A percentile compares a stretch with the other conserved stretches of the same genome.
Conservation (phyloP, 2,797 vertebrate genomes). For the Poecilia gillii region DNA sequence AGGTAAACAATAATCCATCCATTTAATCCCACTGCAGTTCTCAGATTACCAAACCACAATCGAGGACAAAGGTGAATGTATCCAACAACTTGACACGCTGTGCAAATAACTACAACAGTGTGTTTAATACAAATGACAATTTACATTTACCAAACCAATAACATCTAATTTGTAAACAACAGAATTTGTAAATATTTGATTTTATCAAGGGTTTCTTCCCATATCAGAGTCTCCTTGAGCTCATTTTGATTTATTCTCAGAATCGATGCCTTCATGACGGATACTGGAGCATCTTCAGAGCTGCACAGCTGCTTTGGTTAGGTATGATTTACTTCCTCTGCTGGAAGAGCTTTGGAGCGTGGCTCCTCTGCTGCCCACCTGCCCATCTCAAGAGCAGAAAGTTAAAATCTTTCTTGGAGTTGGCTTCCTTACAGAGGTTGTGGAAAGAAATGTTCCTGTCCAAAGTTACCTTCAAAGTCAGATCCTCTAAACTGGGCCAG, state of each 20-base stretch:
- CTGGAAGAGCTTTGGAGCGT: constrained; percentile 1
- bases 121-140: not conserved
- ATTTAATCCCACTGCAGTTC: constrained; percentile 39
- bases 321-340: constrained; percentile 19
- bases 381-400: constrained; percentile 13
- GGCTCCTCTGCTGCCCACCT: constrained; percentile 8
- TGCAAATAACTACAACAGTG: not conserved
- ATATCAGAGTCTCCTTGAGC: not conserved
- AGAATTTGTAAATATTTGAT: not conserved
- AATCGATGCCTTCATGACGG: constrained; percentile 5
- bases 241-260: constrained; percentile 15
- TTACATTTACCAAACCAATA: not conserved
- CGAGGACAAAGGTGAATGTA: constrained; percentile 19
- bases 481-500: constrained; percentile 60
- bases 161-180: not conserved
- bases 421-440: constrained; percentile 38
- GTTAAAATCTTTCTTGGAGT: constrained; percentile 6
- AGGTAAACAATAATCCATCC: constrained; percentile 50
- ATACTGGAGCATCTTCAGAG: constrained; percentile 13
- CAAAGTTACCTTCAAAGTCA: constrained; percentile 69
- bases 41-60: constrained; percentile 47
- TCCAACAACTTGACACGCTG: constrained; percentile 14
- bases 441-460: constrained; percentile 45
- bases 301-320: not conserved
- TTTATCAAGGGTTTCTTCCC: not conserved